Evolutionary conservation across 2,888 invertebrate species (phyloP).

Genomic region (Pachycephus smyrnensis): DNA sequence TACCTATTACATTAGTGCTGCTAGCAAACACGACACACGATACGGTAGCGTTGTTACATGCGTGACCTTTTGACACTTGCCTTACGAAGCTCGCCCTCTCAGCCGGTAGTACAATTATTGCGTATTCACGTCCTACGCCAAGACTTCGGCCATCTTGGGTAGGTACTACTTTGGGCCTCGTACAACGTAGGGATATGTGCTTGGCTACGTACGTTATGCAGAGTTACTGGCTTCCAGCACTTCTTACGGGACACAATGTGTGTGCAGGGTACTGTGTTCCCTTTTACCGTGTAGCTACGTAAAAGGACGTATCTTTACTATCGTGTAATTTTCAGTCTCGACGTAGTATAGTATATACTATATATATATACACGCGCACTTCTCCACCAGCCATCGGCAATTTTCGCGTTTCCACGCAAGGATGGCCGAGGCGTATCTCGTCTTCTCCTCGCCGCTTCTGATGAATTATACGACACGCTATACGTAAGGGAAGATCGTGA

Average conservation of each 20-base stretch:
- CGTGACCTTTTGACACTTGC: neutral
- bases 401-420: neutral
- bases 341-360: neutral
- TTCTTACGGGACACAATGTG: neutral
- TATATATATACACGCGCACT: neutral
- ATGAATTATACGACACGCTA: neutral
- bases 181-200: neutral
- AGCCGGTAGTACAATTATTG: neutral
- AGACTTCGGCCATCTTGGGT: neutral
- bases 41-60: neutral
- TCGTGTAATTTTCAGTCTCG: constrained; percentile 28
- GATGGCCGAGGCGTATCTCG: neutral
- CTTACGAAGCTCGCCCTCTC: neutral
- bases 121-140: neutral
- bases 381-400: neutral
- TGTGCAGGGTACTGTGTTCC: neutral
- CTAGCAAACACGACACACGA: neutral
- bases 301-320: constrained; percentile 28
- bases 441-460: neutral
- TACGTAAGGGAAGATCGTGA: neutral
- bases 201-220: neutral
- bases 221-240: neutral
- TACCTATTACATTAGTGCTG: neutral
- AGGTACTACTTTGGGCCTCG: neutral
- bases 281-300: neutral